phyloP scores from a whole-genome alignment of 2,113 vertebrate genomes.

The Raja brachyura region DNA sequence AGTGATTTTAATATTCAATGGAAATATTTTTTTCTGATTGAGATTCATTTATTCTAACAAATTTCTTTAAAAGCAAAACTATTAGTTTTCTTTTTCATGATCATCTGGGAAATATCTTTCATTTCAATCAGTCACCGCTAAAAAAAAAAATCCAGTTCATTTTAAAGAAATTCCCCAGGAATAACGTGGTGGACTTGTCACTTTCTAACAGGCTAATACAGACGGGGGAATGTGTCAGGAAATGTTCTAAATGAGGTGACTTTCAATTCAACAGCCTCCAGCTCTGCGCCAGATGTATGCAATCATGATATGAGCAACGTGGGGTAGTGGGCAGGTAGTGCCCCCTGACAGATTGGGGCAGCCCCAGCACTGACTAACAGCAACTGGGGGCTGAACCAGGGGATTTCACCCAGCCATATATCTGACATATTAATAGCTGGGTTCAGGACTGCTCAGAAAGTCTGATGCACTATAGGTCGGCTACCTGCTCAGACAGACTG shows the following conservation, averaged over 20 bases:
- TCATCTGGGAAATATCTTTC: neutral
- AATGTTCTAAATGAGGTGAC: slow-evolving; percentile 30
- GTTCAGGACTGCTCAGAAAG: neutral
- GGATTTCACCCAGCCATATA: slow-evolving; percentile 27
- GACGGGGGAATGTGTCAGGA: slow-evolving; percentile 22
- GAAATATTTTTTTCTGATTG: neutral
- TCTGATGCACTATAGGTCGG: neutral
- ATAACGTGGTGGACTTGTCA: neutral
- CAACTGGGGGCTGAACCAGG: slow-evolving; percentile 24
- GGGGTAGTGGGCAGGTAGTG: slow-evolving; percentile 7
- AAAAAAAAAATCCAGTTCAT: slow-evolving; percentile 26
- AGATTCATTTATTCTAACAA: neutral
- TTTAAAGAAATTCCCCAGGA: slow-evolving; percentile 24
- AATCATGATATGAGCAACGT: neutral
- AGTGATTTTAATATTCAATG: neutral
- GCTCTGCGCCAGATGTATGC: neutral
- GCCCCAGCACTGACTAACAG: slow-evolving; percentile 15
- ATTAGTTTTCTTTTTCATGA: neutral
- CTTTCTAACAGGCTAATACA: slow-evolving; percentile 9
- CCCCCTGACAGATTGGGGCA: slow-evolving; percentile 21
- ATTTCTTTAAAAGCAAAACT: neutral
- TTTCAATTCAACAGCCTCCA: slow-evolving; percentile 32
- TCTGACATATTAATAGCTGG: slow-evolving; percentile 21
- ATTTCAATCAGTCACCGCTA: slow-evolving; percentile 1
- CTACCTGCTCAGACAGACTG: neutral